Evolutionary conservation across 2,113 vertebrate genomes (phyloP).

Genomic region (Leucoraja erinaceus): DNA sequence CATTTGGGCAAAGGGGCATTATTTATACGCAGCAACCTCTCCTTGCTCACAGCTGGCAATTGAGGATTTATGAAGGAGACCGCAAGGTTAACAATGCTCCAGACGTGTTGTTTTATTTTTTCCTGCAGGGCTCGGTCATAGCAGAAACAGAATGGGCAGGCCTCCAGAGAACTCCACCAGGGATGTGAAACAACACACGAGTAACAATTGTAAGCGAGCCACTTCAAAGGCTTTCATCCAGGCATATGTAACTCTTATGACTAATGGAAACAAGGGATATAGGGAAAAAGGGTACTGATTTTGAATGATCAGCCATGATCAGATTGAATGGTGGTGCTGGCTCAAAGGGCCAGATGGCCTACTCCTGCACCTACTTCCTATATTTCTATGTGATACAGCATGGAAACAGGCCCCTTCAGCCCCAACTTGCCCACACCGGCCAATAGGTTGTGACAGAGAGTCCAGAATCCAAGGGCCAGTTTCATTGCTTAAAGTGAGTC

Average conservation of each 20-base stretch:
- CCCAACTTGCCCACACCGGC: too few relatives aligned
- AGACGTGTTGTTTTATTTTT: background rate
- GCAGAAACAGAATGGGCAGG: background rate
- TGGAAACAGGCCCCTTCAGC: too few relatives aligned
- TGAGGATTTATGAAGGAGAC: conserved; percentile 39
- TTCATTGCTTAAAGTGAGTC: background rate
- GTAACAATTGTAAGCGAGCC: background rate
- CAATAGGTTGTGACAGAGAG: background rate
- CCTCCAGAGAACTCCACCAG: background rate
- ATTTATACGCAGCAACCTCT: conserved; percentile 6
- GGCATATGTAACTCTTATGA: too few relatives aligned
- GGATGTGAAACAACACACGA: background rate
- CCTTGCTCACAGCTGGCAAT: conserved; percentile 33
- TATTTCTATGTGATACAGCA: too few relatives aligned
- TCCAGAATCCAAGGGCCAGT: background rate
- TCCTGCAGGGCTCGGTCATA: conserved; percentile 1
- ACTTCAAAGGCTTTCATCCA: background rate
- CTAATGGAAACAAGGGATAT: too few relatives aligned
- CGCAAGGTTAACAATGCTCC: conserved; percentile 24
- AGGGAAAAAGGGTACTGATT: too few relatives aligned
- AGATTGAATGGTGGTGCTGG: too few relatives aligned
- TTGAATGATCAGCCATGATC: too few relatives aligned
- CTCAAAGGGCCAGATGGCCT: too few relatives aligned
- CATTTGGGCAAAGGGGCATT: conserved; percentile 27
- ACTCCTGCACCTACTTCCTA: too few relatives aligned